A percentile compares a stretch with the other conserved stretches of the same genome.
Evolutionary conservation across 2,888 invertebrate species (phyloP).

Genomic region (Macrostomum cliftonense): DNA sequence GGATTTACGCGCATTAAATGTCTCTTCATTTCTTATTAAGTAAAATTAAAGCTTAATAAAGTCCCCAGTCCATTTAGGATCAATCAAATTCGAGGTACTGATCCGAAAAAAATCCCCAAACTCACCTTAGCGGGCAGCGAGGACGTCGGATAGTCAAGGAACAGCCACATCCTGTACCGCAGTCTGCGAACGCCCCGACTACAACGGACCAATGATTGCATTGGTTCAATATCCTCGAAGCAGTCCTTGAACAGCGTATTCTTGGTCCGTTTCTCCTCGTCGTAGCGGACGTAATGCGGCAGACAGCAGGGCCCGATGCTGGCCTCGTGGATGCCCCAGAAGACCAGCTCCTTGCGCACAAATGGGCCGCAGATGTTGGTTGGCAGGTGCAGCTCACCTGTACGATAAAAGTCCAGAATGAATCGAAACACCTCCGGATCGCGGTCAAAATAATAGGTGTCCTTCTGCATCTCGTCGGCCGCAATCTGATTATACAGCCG

Average conservation of each 20-base stretch:
- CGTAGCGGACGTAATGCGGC: conserved; percentile 21
- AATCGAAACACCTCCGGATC: conserved; percentile 25
- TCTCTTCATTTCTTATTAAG: too few species aligned
- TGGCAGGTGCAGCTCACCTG: conserved; percentile 34
- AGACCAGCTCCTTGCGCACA: conserved; percentile 29
- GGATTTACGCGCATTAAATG: too few species aligned
- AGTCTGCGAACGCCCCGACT: conserved; percentile 8
- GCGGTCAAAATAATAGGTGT: conserved; percentile 22
- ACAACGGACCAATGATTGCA: conserved; percentile 9
- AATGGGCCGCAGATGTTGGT: conserved; percentile 35
- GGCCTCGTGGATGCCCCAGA: conserved; percentile 29
- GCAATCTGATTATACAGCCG: conserved; percentile 13
- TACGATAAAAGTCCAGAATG: conserved; percentile 25
- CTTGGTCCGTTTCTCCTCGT: conserved; percentile 10
- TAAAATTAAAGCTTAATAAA: too few species aligned
- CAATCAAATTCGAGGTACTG: too few species aligned
- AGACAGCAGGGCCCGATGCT: conserved; percentile 31
- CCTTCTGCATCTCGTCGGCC: conserved; percentile 5
- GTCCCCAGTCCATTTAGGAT: too few species aligned
- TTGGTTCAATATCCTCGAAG: conserved; percentile 12
- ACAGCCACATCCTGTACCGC: conserved; percentile 23
- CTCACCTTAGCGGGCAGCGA: conserved; percentile 31
- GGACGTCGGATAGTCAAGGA: conserved; percentile 31
- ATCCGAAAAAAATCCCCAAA: background rate
- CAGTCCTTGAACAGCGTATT: conserved; percentile 12